These are phyloP conservation scores for Ochotona princeps DNA, from an alignment of 2,113 vertebrate genomes.

Conservation along the genomic window DNA sequence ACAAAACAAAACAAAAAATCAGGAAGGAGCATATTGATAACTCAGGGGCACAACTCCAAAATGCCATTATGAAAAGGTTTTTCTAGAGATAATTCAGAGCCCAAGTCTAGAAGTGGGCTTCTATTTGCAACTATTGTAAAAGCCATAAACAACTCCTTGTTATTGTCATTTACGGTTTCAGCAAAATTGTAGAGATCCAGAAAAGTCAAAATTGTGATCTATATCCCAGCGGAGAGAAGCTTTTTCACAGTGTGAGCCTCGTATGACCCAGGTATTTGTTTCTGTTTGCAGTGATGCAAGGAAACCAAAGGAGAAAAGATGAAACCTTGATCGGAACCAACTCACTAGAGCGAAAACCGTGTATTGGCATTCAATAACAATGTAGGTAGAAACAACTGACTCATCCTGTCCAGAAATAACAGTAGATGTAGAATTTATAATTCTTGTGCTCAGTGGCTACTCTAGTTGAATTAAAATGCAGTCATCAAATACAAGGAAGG, in stretches of 20 bases:
- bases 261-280: constrained; percentile 51
- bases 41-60: constrained; percentile 77
- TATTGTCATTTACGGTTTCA: constrained; percentile 73
- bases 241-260: constrained; percentile 1
- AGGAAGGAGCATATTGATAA: constrained; percentile 68
- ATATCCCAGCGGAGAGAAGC: constrained; percentile 5
- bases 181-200: constrained; percentile 74
- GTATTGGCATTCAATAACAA: constrained; percentile 30
- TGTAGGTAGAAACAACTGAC: constrained; percentile 55
- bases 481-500: not conserved
- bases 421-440: constrained; percentile 21
- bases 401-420: constrained; percentile 51
- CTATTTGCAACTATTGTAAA: constrained; percentile 82
- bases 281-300: constrained; percentile 75
- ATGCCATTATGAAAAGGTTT: constrained; percentile 67
- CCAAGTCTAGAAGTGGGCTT: constrained; percentile 58
- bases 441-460: constrained; percentile 64
- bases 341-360: constrained; percentile 54
- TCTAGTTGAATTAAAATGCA: constrained; percentile 69
- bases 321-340: constrained; percentile 39
- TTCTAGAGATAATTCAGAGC: constrained; percentile 68
- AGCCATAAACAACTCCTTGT: constrained; percentile 87
- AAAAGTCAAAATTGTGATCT: constrained; percentile 67
- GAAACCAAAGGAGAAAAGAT: constrained; percentile 51
- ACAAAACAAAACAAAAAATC: constrained; percentile 52